Evolutionary conservation across 2,113 vertebrate genomes (phyloP), one percentile per base, ranked within the genome.

Genomic region (Pantherophis guttatus): DNA sequence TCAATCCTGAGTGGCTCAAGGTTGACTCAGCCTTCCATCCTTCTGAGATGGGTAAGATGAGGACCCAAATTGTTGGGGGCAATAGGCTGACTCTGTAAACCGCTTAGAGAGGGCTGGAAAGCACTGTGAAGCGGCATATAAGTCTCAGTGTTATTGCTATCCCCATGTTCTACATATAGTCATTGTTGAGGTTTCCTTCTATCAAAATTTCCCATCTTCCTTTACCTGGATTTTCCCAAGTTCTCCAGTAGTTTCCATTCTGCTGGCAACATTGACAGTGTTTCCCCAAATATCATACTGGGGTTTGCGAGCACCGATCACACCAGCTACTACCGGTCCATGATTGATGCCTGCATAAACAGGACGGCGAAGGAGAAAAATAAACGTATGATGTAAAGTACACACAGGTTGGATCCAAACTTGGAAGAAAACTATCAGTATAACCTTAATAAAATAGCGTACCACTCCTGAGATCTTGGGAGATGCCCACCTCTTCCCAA

Each of bases 261-360:
- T 96, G 93, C 99, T 99, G 24, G 99, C 99, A 0, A 99, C 99
- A 0, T 99, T 99, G 3, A 99, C 99, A 0, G 99, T 99, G 97
- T 99, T 99, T 39, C 99, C 99, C 99, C 99, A 99, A 12, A 99
- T 99, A 92, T 99, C 99, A 0, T 99, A 99, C 96, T 99, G 99
- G 39, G 99, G 99, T 50, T 99, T 99, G 52, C 99, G 98, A n/a
- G 99, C 99, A 26, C 99, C 99, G 0, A 99, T 99, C 92, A 99
- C 99, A 9, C 99, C 99, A 2, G 99, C 99, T 17, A 99, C 99
- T 91, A 99, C 99, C 0, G 99, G 99, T 59, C 99, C 99, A 0
- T 99, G 98, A 94, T 99, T 99, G 94, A 99, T 99, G 15, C 99
- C 99, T 99, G 95, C 2, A 70, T 0, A 91, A 85, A 95, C 65